phyloP scores from a whole-genome alignment of 2,113 vertebrate genomes.

The Prinia subflava region DNA sequence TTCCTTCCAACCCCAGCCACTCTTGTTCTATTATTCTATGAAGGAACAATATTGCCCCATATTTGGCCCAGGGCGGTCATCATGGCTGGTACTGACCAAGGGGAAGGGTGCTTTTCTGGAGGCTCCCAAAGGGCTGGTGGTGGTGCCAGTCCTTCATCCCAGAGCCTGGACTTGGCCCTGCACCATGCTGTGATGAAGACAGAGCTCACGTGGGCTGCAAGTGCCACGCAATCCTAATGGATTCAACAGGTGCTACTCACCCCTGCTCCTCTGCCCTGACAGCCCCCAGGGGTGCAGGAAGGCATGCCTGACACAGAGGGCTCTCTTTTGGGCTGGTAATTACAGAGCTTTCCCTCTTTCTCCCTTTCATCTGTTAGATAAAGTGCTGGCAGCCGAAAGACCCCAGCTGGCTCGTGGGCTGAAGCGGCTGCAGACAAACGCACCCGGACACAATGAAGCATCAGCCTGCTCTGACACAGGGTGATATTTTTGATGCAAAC shows the following conservation, averaged over 20 bases:
- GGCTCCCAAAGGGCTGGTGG: neutral
- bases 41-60: neutral
- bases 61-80: rapidly evolving
- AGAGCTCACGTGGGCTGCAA: rapidly evolving
- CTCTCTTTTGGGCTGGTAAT: neutral
- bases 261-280: neutral
- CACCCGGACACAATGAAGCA: rapidly evolving
- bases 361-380: neutral
- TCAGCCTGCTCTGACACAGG: neutral
- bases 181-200: rapidly evolving
- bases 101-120: neutral
- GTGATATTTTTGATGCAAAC: neutral
- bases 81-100: neutral
- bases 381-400: neutral
- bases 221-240: neutral
- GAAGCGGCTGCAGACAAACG: rapidly evolving
- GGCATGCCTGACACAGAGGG: neutral
- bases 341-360: neutral
- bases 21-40: neutral
- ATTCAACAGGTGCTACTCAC: neutral
- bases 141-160: neutral
- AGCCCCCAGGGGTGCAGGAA: neutral
- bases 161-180: neutral
- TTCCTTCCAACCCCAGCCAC: neutral
- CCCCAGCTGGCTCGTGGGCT: rapidly evolving